Base-by-base conservation (phyloP, 2,113 vertebrate species). In the Oncorhynchus gorbuscha region DNA sequence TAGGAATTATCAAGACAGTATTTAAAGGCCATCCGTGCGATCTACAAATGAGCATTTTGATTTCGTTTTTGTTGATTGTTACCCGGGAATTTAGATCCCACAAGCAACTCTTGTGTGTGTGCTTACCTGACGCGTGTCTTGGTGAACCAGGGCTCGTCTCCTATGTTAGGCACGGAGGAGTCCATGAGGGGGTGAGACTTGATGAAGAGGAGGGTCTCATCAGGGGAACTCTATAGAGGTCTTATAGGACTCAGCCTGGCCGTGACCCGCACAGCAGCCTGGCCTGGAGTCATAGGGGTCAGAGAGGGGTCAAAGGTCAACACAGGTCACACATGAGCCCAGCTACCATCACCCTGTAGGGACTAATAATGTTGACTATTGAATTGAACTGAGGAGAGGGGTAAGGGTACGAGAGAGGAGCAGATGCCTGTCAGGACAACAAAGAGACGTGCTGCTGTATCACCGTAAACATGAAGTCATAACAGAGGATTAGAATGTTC, bases 151-250 rank as follows among this genome's bases (percentile, higher is more conserved):
- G 98, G 98, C 87, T 99, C 97, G 1, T 98, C 96, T 12, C 93
- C 91, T 5, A 96, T 90, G 16, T 97, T 97, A 0, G 97, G 97
- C 72, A 99, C 95, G 0, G 97, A 95, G 16, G 94, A 93, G 87
- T 99, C 97, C 98, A 99, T 98, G 79, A 99, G 89, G 3, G 98
- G 97, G 86, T 99, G 98, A 74, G 96, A 98, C 88, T 99, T 99
- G 92, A 99, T 98, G 93, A 99, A 99, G 71, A 96, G 91, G 77
- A 99, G 91, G 0, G 97, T 99, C 83, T 99, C 97, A 3, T 99
- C 98, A 1, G 98, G 98, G n/a, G 88, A 99, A 99, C 87, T 98
- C 97, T 39, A 96, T 95, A 78, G 98, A 99, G 83, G 94, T 97
- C 94, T 95, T 97, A 86, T 94, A 95, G 79, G 94, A 94, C 83